Conservation (phyloP, 2,113 vertebrate species). For the Aspidoscelis tigris region DNA sequence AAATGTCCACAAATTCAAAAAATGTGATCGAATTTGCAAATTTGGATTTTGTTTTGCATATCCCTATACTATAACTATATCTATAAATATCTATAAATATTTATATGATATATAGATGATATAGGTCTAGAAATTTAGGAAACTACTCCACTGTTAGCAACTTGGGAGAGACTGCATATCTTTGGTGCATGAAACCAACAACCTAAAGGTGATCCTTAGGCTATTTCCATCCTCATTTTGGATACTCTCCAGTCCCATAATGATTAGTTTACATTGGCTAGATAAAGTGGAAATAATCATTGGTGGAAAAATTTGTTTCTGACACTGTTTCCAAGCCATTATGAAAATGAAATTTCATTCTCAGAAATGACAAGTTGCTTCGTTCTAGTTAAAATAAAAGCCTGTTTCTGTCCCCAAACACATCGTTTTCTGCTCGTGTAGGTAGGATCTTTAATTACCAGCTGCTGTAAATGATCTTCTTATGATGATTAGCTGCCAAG, state of each 20-base stretch:
- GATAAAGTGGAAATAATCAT: conserved; percentile 23
- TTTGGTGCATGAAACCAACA: neutral
- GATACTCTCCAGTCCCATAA: neutral
- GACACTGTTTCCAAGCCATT: conserved; percentile 18
- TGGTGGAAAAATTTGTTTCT: conserved; percentile 17
- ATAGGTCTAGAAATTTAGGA: too few species aligned
- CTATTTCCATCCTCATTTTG: neutral
- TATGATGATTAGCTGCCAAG: conserved; percentile 65
- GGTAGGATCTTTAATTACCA: conserved; percentile 71
- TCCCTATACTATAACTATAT: too few species aligned
- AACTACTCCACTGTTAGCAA: conserved; percentile 10
- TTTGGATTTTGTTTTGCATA: too few species aligned
- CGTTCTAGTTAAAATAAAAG: conserved; percentile 36
- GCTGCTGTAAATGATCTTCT: conserved; percentile 72
- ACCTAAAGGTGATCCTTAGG: neutral
- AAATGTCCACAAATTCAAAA: too few species aligned
- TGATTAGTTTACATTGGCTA: neutral
- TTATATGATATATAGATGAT: too few species aligned
- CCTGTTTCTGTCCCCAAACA: conserved; percentile 45
- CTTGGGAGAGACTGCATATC: neutral
- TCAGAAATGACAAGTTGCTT: conserved; percentile 42
- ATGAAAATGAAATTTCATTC: conserved; percentile 27
- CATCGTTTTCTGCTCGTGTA: conserved; percentile 52
- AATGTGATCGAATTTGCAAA: too few species aligned
- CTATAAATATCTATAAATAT: too few species aligned